Evolutionary conservation across 2,113 vertebrate genomes (phyloP), one percentile per base, ranked within the genome.

Genomic region (Phylloscopus trochilus): DNA sequence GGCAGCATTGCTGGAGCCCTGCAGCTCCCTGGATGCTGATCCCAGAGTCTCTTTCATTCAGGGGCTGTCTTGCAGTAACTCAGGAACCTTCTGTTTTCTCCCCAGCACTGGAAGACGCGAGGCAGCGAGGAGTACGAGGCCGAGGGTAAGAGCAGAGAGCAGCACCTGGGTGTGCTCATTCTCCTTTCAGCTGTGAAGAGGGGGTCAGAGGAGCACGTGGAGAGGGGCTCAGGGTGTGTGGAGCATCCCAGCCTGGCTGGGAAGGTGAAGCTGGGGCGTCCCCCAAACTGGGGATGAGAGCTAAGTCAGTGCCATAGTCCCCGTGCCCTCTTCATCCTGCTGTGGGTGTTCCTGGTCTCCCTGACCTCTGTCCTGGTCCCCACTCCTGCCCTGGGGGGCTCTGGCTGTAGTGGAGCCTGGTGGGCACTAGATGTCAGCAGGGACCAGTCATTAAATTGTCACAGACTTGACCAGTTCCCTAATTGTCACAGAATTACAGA

Each of bases 121-220:
- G 97, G 67, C 95, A 97, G 98, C 15, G 99, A 99, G 92, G 99
- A 99, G 85, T 99, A 98, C 17, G 99, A 99, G 95, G 99, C 99
- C 0, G 99, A 99, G 97, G 99, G 99, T 99, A 97, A 94, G 97
- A 89, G 68, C 69, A 14, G 30, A 15, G 33, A 18, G 80, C 49
- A 30, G 51, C 37, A 0, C 60, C 39, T 63, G 46, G 4, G 0
- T 10, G 37, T 27, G 52, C 22, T 69, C 5, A 0, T 49, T 51
- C 22, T 41, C 21, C 17, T 23, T 21, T 2, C 26, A 70, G 64
- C 88, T 89, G 46, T 51, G 82, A 23, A 8, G 37, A 27, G 52
- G 46, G 46, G 62, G 2, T 16, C 39, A 20, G 46, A 53, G 75
- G 33, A 59, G 26, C 20, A 1, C 10, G 0, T 10, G 11, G 16